These are phyloP conservation scores for Forbesichthys agassizii DNA, from an alignment of 2,113 vertebrate species.

Conservation along the genomic window DNA sequence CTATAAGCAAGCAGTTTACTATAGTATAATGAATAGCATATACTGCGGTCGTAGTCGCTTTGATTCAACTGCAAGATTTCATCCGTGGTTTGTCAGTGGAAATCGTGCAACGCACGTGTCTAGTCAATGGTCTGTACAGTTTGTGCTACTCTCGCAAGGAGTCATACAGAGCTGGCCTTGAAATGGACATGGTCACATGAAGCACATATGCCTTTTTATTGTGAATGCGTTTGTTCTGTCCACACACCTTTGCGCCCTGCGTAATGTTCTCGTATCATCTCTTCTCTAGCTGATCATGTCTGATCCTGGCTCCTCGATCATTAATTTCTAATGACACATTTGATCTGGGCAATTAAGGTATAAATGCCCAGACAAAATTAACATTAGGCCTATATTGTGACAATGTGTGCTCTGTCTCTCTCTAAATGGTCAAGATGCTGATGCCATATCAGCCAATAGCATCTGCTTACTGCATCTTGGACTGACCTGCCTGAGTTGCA, in stretches of 20 bases:
- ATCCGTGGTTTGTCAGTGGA: slow-evolving; percentile 4
- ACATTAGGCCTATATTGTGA: not conserved
- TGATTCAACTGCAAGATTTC: slow-evolving; percentile 49
- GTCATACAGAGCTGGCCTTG: slow-evolving; percentile 35
- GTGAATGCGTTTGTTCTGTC: slow-evolving; percentile 15
- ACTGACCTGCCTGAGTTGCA: not conserved
- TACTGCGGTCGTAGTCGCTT: slow-evolving; percentile 72
- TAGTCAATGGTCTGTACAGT: slow-evolving; percentile 28
- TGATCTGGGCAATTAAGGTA: slow-evolving; percentile 35
- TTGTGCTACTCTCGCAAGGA: slow-evolving; percentile 21
- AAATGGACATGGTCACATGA: slow-evolving; percentile 30
- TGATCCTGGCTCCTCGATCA: slow-evolving; percentile 26
- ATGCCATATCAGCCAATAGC: not conserved
- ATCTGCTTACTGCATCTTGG: slow-evolving; percentile 1
- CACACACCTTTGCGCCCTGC: slow-evolving; percentile 19
- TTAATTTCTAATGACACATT: slow-evolving; percentile 23
- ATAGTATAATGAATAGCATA: slow-evolving; percentile 66
- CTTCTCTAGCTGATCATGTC: slow-evolving; percentile 23
- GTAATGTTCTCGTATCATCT: slow-evolving; percentile 26
- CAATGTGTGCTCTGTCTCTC: not conserved
- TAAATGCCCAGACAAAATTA: slow-evolving; percentile 26
- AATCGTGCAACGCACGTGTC: slow-evolving; percentile 16
- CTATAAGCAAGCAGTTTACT: slow-evolving; percentile 49
- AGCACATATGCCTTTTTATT: slow-evolving; percentile 35
- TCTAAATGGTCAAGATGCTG: slow-evolving; percentile 8